These are phyloP conservation scores for Sphenodon punctatus DNA, from an alignment of 2,797 vertebrate species.

Conservation along the genomic window DNA sequence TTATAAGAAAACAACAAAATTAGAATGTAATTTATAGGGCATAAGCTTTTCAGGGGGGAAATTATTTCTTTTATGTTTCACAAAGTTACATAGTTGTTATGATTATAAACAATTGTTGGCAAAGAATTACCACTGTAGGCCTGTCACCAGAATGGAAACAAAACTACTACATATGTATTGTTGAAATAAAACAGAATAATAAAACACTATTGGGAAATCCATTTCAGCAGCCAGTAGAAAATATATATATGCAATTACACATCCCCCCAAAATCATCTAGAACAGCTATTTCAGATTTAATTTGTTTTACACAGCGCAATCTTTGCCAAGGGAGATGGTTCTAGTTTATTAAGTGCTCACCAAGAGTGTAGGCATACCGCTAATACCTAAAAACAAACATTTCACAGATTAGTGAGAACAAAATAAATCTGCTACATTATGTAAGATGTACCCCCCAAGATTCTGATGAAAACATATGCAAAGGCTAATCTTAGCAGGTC, in stretches of 20 bases:
- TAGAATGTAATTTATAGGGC: constrained; percentile 54
- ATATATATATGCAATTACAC: constrained; percentile 58
- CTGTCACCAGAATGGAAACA: constrained; percentile 56
- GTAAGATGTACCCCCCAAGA: constrained; percentile 10
- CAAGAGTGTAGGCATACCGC: constrained; percentile 49
- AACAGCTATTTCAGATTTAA: constrained; percentile 63
- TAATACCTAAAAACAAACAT: constrained; percentile 49
- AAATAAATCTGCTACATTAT: constrained; percentile 33
- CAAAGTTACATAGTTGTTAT: constrained; percentile 42
- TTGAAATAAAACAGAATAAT: constrained; percentile 65
- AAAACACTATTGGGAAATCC: constrained; percentile 63
- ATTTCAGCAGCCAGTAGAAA: constrained; percentile 58
- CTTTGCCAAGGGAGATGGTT: constrained; percentile 60
- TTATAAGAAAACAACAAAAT: constrained; percentile 13
- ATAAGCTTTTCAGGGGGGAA: constrained; percentile 46
- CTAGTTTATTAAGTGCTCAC: constrained; percentile 62
- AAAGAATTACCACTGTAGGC: constrained; percentile 56
- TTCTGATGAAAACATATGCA: constrained; percentile 47
- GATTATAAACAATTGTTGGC: constrained; percentile 51
- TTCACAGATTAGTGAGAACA: constrained; percentile 61
- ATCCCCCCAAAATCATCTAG: constrained; percentile 64
- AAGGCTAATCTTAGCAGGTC: constrained; percentile 56
- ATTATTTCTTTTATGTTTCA: constrained; percentile 54
- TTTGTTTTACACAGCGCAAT: constrained; percentile 51
- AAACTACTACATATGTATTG: constrained; percentile 42